Evolutionary conservation across 2,797 vertebrate species (phyloP).

Genomic region (Lindbergichthys nudifrons): DNA sequence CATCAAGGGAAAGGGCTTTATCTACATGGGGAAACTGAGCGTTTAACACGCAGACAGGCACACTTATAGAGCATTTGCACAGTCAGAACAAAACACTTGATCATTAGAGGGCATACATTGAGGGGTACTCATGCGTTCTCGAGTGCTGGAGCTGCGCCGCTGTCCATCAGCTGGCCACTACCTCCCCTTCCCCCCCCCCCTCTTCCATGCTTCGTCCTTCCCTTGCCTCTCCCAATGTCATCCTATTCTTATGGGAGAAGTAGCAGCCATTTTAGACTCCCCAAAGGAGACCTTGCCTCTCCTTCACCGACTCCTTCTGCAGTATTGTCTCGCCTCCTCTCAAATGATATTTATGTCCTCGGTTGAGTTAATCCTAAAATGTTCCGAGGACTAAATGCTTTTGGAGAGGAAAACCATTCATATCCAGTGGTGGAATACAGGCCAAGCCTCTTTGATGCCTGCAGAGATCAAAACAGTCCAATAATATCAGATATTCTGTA

Average conservation of each 20-base stretch:
- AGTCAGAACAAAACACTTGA: conserved; percentile 16
- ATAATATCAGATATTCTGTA: conserved; percentile 57
- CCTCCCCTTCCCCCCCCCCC: conserved; percentile 23
- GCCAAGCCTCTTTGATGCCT: conserved; percentile 32
- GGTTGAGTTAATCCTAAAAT: conserved; percentile 40
- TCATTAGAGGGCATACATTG: conserved; percentile 27
- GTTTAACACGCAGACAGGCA: conserved; percentile 33
- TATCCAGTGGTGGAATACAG: conserved; percentile 35
- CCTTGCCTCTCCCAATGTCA: conserved; percentile 71
- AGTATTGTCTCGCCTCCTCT: conserved; percentile 16
- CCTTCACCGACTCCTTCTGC: conserved; percentile 6
- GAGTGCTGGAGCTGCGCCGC: conserved; percentile 25
- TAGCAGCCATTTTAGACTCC: conserved; percentile 74
- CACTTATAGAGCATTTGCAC: conserved; percentile 25
- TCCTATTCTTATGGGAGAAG: conserved; percentile 53
- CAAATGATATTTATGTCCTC: conserved; percentile 24
- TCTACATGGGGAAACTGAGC: conserved; percentile 64
- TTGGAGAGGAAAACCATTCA: background rate
- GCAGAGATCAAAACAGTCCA: conserved; percentile 57
- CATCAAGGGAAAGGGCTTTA: conserved; percentile 75
- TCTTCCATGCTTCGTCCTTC: conserved; percentile 61
- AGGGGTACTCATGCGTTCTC: conserved; percentile 37
- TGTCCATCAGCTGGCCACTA: conserved; percentile 60
- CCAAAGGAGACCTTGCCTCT: conserved; percentile 46
- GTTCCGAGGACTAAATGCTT: conserved; percentile 35